Percentiles rank a stretch among this genome's conserved stretches.
phyloP scores from a whole-genome alignment of 2,113 vertebrate genomes.

The Grammomys surdaster region DNA sequence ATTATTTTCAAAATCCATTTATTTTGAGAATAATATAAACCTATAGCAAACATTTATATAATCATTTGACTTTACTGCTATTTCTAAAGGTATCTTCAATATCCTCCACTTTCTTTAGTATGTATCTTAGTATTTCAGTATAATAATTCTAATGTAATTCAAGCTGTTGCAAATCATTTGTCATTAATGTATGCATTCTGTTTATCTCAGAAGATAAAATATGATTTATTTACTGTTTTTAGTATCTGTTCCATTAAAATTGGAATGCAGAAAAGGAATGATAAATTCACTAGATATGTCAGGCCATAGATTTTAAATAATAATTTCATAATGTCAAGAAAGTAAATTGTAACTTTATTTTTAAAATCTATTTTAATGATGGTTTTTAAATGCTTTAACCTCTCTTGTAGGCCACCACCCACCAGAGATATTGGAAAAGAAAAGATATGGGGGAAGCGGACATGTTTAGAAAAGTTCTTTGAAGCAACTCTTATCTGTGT shows the following conservation, averaged over 20 bases:
- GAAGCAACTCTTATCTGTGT: too few relatives aligned
- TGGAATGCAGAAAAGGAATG: not conserved
- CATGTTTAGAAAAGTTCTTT: too few relatives aligned
- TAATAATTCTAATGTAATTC: not conserved
- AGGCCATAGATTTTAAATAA: not conserved
- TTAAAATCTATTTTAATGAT: too few relatives aligned
- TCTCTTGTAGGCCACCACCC: too few relatives aligned
- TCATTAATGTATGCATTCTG: not conserved
- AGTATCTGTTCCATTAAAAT: not conserved
- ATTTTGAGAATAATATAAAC: not conserved
- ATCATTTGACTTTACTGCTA: not conserved
- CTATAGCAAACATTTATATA: slow-evolving; percentile 41
- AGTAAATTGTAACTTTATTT: not conserved
- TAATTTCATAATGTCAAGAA: not conserved
- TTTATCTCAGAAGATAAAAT: not conserved
- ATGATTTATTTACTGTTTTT: not conserved
- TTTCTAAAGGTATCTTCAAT: not conserved
- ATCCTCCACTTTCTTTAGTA: not conserved
- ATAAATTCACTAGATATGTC: not conserved
- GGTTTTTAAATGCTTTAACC: too few relatives aligned
- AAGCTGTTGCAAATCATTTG: not conserved
- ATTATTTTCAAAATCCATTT: slow-evolving; percentile 64
- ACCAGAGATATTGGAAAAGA: too few relatives aligned
- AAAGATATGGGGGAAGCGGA: too few relatives aligned
- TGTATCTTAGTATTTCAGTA: not conserved